These are phyloP conservation scores for Myocastor coypus DNA, from an alignment of 2,113 vertebrate species.

Conservation along the genomic window DNA sequence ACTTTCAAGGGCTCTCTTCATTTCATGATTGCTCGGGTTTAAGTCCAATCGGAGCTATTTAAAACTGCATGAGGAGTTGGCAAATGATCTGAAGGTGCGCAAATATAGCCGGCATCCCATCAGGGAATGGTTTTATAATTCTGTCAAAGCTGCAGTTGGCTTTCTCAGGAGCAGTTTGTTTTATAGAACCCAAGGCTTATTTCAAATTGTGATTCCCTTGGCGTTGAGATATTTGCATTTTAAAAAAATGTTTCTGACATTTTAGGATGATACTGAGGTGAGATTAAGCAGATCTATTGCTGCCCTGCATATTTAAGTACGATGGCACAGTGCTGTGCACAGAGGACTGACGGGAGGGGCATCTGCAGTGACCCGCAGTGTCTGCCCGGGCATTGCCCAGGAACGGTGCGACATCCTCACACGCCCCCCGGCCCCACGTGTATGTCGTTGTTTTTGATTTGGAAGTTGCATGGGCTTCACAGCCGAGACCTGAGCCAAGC, in stretches of 20 bases:
- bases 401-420: background rate
- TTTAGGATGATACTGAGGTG: background rate
- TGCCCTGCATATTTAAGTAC: background rate
- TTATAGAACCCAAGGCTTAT: conserved; percentile 34
- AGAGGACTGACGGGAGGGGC: background rate
- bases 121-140: conserved; percentile 62
- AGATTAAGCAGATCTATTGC: background rate
- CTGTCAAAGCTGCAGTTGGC: conserved; percentile 52
- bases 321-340: background rate
- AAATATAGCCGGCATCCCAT: conserved; percentile 36
- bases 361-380: background rate
- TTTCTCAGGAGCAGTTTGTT: conserved; percentile 73
- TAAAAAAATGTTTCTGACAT: conserved; percentile 48
- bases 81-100: conserved; percentile 60
- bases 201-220: conserved; percentile 51
- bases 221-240: conserved; percentile 45
- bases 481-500: background rate
- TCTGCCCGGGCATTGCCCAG: background rate
- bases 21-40: conserved; percentile 44
- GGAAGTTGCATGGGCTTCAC: background rate
- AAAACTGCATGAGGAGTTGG: conserved; percentile 58
- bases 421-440: too few relatives aligned
- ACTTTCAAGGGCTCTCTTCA: background rate
- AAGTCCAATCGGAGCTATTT: conserved; percentile 62
- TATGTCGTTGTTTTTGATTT: background rate